Percentiles rank a stretch among this genome's conserved stretches.
These are phyloP conservation scores for Nycticryphes semicollaris DNA, from an alignment of 2,113 vertebrate species.

Conservation along the genomic window DNA sequence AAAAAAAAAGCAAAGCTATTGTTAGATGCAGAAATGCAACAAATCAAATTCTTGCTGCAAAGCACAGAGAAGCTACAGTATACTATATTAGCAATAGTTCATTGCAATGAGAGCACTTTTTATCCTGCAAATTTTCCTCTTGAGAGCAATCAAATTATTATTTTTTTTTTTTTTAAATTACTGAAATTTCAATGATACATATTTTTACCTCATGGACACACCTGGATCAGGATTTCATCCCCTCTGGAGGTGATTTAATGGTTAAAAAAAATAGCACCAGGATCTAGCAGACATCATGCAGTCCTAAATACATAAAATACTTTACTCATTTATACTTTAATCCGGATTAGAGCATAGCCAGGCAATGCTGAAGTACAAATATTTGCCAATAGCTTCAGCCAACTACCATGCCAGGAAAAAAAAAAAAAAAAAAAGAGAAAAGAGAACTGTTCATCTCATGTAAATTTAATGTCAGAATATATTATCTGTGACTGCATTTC, in stretches of 20 bases:
- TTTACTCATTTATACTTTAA: not conserved
- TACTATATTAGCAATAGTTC: not conserved
- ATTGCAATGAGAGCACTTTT: not conserved
- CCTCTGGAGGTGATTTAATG: not conserved
- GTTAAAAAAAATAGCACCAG: not conserved
- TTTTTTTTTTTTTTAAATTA: not conserved
- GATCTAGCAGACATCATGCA: not conserved
- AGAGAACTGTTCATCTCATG: not conserved
- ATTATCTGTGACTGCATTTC: constrained; percentile 34
- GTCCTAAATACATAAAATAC: not conserved
- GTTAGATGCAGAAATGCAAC: not conserved
- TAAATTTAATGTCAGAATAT: constrained; percentile 35
- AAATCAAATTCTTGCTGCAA: not conserved
- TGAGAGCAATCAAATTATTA: not conserved
- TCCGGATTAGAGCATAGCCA: not conserved
- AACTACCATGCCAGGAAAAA: not conserved
- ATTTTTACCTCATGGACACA: not conserved
- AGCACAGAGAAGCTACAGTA: not conserved
- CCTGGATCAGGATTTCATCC: not conserved
- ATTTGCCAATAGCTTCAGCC: not conserved
- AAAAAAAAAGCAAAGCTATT: not conserved
- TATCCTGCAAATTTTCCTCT: not conserved
- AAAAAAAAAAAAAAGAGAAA: not conserved
- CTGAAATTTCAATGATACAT: not conserved
- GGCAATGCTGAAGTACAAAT: not conserved